Percentiles rank a stretch among this genome's conserved stretches.
Conservation (phyloP, 30 jellyfish, hydroid and myxozoan genomes). For the Chrysaora quinquecirrha region DNA sequence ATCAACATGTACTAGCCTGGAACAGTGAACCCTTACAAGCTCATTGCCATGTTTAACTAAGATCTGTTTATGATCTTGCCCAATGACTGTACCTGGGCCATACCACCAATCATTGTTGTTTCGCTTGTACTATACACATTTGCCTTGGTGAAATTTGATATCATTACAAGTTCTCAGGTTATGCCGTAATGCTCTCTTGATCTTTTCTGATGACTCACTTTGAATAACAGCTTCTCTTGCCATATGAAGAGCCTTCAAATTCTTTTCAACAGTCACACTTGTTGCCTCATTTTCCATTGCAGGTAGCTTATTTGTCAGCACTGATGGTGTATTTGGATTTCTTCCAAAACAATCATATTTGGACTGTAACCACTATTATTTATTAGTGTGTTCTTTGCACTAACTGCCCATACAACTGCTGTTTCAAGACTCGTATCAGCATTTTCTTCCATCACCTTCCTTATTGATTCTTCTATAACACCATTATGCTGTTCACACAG, state of each 20-base stretch:
- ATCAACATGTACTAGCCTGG: constrained; percentile 28
- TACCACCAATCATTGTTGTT: constrained; percentile 49
- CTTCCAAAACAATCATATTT: constrained; percentile 52
- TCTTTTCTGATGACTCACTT: constrained; percentile 59
- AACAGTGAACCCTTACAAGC: constrained; percentile 30
- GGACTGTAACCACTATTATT: constrained; percentile 47
- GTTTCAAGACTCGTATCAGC: constrained; percentile 15
- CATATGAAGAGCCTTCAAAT: constrained; percentile 64
- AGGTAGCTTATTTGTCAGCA: constrained; percentile 32
- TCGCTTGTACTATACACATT: constrained; percentile 69
- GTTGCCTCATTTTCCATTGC: constrained; percentile 48
- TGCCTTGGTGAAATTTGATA: constrained; percentile 40
- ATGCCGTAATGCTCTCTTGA: constrained; percentile 65
- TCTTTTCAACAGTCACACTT: constrained; percentile 43
- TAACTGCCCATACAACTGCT: constrained; percentile 42
- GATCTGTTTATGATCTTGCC: constrained; percentile 30
- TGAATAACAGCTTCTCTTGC: constrained; percentile 48
- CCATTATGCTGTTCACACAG: constrained; percentile 33
- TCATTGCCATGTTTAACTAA: constrained; percentile 37
- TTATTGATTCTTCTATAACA: constrained; percentile 10
- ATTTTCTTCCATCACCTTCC: constrained; percentile 16
- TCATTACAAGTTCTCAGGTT: constrained; percentile 52
- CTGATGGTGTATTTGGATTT: constrained; percentile 59
- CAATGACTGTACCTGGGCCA: constrained; percentile 74
- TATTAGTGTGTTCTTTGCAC: constrained; percentile 67